Evolutionary conservation across 92 coral and sea anemone species (phyloP).

Genomic region (Epizoanthus stellaris): DNA sequence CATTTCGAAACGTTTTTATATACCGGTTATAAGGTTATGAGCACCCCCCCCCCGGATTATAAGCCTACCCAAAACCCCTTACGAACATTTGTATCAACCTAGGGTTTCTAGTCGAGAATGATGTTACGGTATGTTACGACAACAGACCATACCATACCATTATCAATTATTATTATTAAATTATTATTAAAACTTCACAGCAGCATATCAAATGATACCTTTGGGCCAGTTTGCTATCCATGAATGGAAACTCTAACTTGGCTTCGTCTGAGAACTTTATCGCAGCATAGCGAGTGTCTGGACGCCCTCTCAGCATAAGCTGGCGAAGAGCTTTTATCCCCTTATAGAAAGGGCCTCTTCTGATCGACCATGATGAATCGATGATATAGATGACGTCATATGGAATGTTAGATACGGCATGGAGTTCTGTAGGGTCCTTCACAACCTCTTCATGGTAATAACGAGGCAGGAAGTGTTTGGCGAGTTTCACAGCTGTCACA

Average conservation of each 20-base stretch:
- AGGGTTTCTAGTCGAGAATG: too few relatives aligned
- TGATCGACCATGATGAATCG: conserved; percentile 69
- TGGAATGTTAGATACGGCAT: conserved; percentile 13
- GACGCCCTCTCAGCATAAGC: conserved; percentile 43
- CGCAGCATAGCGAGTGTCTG: conserved; percentile 59
- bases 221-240: conserved; percentile 31
- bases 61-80: too few relatives aligned
- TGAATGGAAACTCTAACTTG: conserved; percentile 49
- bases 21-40: too few relatives aligned
- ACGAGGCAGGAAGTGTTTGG: conserved; percentile 55
- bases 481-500: conserved; percentile 52
- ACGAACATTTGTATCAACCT: too few relatives aligned
- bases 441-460: conserved; percentile 13
- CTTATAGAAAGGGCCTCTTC: conserved; percentile 36
- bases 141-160: too few relatives aligned
- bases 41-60: too few relatives aligned
- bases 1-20: too few relatives aligned
- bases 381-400: conserved; percentile 65
- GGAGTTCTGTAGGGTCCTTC: not conserved
- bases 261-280: conserved; percentile 64
- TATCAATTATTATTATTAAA: too few relatives aligned
- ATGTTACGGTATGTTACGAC: too few relatives aligned
- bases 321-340: conserved; percentile 54
- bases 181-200: too few relatives aligned
- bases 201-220: not conserved